phyloP scores from a whole-genome alignment of 2,888 invertebrate genomes.

The Platerodrilus igneus region DNA sequence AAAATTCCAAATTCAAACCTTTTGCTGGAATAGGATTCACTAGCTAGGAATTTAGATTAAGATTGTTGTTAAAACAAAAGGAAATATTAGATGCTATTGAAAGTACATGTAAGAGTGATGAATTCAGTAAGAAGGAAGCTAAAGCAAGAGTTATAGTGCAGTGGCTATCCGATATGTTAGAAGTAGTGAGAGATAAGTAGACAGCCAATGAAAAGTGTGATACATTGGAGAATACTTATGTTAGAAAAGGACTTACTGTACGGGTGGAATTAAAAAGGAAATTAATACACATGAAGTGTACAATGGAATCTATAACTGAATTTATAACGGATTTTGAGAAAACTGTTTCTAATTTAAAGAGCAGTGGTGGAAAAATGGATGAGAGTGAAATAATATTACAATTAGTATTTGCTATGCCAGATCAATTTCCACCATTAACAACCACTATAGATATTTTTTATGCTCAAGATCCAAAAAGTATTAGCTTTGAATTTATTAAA shows the following conservation, averaged over 20 bases:
- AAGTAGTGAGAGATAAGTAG: not conserved
- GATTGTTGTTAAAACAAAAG: constrained; percentile 2
- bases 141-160: constrained; percentile 2
- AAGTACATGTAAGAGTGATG: not conserved
- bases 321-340: constrained; percentile 1
- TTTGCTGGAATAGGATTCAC: too few relatives aligned
- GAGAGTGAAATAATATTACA: constrained; percentile 5
- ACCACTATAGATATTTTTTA: too few relatives aligned
- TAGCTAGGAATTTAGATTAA: constrained; percentile 2
- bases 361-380: constrained; percentile 1
- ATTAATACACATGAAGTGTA: constrained; percentile 2
- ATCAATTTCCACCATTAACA: not conserved
- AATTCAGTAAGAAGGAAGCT: not conserved
- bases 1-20: too few relatives aligned
- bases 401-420: not conserved
- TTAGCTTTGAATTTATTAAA: constrained; percentile 2
- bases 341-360: constrained; percentile 5
- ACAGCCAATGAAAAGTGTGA: constrained; percentile 5
- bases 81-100: constrained; percentile 2
- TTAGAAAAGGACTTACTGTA: not conserved
- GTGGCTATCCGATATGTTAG: constrained; percentile 1
- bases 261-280: not conserved
- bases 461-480: too few relatives aligned
- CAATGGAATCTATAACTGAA: not conserved
- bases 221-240: not conserved